Percentiles rank a stretch among this genome's conserved stretches.
Conservation (phyloP, 2,113 vertebrate genomes). For the Zootoca vivipara region DNA sequence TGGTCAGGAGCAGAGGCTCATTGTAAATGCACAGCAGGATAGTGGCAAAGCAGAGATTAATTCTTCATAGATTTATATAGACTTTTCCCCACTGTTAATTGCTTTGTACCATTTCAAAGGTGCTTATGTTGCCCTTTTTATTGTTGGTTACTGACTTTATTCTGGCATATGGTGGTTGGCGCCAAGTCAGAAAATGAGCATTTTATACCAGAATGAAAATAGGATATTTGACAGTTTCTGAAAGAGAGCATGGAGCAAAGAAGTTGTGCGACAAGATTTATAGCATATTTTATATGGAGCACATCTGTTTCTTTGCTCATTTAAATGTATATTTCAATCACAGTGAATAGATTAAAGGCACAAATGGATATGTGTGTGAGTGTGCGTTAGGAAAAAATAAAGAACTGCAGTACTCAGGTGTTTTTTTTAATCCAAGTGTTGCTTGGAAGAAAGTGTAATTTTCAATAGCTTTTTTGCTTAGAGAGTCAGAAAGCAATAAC, state of each 20-base stretch:
- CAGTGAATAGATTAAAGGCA: slow-evolving; percentile 73
- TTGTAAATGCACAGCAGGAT: slow-evolving; percentile 81
- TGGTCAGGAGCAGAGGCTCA: slow-evolving; percentile 67
- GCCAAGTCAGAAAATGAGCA: slow-evolving; percentile 81
- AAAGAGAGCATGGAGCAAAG: slow-evolving; percentile 82
- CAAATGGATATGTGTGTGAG: slow-evolving; percentile 10
- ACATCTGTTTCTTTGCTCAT: slow-evolving; percentile 82
- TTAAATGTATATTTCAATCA: slow-evolving; percentile 69
- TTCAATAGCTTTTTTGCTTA: slow-evolving; percentile 36
- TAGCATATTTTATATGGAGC: slow-evolving; percentile 79
- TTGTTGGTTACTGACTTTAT: slow-evolving; percentile 78
- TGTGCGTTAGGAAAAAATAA: background rate
- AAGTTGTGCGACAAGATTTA: slow-evolving; percentile 83
- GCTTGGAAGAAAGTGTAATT: slow-evolving; percentile 34
- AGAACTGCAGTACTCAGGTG: slow-evolving; percentile 34
- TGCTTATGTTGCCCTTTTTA: slow-evolving; percentile 77
- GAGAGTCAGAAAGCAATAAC: background rate
- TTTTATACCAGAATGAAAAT: slow-evolving; percentile 84
- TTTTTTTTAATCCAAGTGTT: slow-evolving; percentile 49
- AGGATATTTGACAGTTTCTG: slow-evolving; percentile 83
- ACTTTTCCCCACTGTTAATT: slow-evolving; percentile 76
- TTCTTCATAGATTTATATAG: slow-evolving; percentile 81
- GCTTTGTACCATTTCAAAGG: slow-evolving; percentile 78
- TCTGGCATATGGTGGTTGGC: slow-evolving; percentile 80
- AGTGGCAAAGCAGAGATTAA: slow-evolving; percentile 81